Base-by-base conservation (phyloP, 2,888 invertebrate species). In the Amphipyra tragopoginis region DNA sequence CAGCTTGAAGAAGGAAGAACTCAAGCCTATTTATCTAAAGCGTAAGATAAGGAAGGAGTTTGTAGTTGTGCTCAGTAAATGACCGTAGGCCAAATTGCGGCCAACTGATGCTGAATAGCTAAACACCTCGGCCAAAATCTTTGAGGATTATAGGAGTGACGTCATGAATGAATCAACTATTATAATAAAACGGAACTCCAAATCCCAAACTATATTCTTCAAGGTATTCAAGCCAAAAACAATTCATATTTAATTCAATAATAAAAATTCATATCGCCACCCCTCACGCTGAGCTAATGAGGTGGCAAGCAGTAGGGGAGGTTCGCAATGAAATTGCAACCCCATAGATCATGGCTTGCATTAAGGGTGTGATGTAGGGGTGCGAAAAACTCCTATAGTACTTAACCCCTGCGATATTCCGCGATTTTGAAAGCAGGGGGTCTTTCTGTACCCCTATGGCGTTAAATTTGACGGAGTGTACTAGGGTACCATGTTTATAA, bases 311-410 rank as follows among this genome's bases (percentile, higher is more conserved):
- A 61, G 58, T 61, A 59, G 67, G 56, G 53, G 43, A 73, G 73
- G 68, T 70, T 61, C 36, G 50, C 76, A 73, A 79, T 77, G 72
- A 64, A 67, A 59, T 60, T 62, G 59, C 56, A 62, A 58, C 80
- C 80, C 83, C 75, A 77, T 81, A 79, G 70, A 82, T 84, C 81
- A 82, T 65, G 47, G 57, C 65, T 62, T 63, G 72, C 56, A 59
- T 65, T 72, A 74, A 52, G 81, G 64, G 78, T 72, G 71, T 62
- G 70, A 80, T 69, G 60, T 66, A 50, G 75, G 79, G 80, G 82
- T 72, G 75, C 62, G 55, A 79, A 78, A 67, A 54, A 39, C 43
- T n/a, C 54, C 68, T 72, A 67, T 58, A 58, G 61, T 49, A 55
- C 67, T 79, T 70, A 73, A 73, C 77, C 79, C 77, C 72, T 50